Evolutionary conservation across 30 jellyfish, hydroid and myxozoan species (phyloP).

Genomic region (Rhopilema esculentum): DNA sequence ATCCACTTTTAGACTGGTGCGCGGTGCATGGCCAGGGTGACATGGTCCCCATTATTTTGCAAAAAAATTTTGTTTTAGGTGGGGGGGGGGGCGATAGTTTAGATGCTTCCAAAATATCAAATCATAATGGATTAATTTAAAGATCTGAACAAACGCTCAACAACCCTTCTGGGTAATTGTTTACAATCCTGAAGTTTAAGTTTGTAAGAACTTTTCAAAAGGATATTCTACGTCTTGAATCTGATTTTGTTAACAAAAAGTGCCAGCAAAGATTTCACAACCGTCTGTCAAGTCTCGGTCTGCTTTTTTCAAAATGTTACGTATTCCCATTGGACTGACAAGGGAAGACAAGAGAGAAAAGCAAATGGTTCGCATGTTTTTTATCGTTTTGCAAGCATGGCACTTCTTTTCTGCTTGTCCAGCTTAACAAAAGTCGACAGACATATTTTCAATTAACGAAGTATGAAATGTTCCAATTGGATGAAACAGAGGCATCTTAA

Average conservation of each 20-base stretch:
- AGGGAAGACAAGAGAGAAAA: neutral
- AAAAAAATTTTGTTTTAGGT: neutral
- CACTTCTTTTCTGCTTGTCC: neutral
- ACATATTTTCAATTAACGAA: neutral
- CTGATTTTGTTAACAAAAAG: no score
- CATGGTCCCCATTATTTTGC: no score
- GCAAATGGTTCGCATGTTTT: neutral
- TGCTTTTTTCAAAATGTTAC: no score
- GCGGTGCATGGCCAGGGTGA: no score
- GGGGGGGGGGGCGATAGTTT: neutral
- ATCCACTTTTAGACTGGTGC: no score
- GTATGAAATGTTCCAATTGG: neutral
- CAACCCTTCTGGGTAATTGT: neutral
- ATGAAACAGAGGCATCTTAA: constrained; percentile 4
- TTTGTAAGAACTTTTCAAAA: no score
- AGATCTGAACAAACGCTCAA: neutral
- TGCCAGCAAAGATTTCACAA: no score
- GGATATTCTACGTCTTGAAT: no score
- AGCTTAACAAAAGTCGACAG: neutral
- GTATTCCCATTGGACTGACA: no score
- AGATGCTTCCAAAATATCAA: neutral
- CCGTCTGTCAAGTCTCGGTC: no score
- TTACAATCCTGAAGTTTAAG: no score
- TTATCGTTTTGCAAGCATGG: neutral
- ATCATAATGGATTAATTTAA: neutral